These are phyloP conservation scores for Hydrocynus forskahlii DNA, from an alignment of 2,797 vertebrate genomes.

Conservation along the genomic window DNA sequence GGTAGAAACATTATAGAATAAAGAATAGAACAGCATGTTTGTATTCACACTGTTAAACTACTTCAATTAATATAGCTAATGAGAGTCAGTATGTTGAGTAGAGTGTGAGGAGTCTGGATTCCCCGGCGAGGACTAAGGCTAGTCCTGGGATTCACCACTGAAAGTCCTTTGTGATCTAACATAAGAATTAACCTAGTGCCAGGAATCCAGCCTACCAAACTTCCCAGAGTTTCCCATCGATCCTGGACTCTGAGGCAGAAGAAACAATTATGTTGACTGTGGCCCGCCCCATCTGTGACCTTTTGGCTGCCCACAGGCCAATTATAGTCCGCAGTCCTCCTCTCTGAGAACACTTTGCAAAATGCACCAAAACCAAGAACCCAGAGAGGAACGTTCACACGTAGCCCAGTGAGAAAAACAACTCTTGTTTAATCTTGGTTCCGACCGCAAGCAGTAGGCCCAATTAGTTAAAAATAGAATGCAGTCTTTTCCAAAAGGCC, in stretches of 20 bases:
- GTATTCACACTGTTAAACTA: no score
- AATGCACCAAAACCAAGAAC: background rate
- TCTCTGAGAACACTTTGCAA: background rate
- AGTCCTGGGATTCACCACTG: no score
- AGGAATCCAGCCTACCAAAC: background rate
- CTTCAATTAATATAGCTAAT: no score
- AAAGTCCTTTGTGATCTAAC: no score
- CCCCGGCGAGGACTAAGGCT: no score
- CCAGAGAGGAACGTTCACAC: background rate
- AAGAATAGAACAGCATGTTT: no score
- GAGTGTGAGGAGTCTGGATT: no score
- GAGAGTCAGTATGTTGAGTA: no score
- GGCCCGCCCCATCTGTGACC: background rate
- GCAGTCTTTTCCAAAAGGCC: background rate
- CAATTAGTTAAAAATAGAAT: background rate
- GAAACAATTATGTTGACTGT: background rate
- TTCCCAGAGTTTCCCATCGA: background rate
- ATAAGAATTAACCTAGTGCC: background rate
- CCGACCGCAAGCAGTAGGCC: background rate
- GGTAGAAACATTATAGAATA: no score
- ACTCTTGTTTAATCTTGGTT: no score
- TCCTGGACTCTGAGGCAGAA: background rate
- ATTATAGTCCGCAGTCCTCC: constrained; percentile 26
- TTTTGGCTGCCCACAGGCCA: constrained; percentile 1
- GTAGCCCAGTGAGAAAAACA: background rate